Evolutionary conservation across 2,797 vertebrate genomes (phyloP).

Genomic region (Rachycentron canadum): DNA sequence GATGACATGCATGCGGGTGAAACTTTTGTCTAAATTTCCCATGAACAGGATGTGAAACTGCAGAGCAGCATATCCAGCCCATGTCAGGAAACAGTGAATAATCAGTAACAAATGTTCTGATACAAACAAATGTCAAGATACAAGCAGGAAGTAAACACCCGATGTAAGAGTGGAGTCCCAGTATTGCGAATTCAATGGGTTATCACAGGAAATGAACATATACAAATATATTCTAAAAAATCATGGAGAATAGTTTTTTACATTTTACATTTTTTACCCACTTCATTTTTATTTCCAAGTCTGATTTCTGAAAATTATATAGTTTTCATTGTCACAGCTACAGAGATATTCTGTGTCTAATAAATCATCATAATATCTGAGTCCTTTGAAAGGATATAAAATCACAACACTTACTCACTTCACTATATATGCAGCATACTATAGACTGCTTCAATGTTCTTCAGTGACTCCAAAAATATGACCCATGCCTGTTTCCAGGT

Average conservation of each 20-base stretch:
- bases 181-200: too few species aligned
- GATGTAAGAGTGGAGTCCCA: background rate
- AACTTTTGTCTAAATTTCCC: background rate
- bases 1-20: background rate
- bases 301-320: background rate
- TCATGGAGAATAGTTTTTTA: too few species aligned
- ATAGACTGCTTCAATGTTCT: background rate
- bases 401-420: background rate
- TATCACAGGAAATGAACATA: too few species aligned
- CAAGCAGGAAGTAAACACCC: background rate
- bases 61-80: conserved; percentile 1
- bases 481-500: background rate
- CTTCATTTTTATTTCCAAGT: background rate
- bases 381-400: background rate
- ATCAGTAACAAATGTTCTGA: too few species aligned
- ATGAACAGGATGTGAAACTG: background rate
- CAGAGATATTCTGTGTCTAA: background rate
- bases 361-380: background rate
- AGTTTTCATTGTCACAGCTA: background rate
- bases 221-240: background rate
- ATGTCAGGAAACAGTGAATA: conserved; percentile 16
- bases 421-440: background rate
- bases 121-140: conserved; percentile 6
- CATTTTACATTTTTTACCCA: background rate
- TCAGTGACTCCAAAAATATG: background rate